These are phyloP conservation scores for Agrochola lychnidis DNA, from an alignment of 2,888 invertebrate species.

Conservation along the genomic window DNA sequence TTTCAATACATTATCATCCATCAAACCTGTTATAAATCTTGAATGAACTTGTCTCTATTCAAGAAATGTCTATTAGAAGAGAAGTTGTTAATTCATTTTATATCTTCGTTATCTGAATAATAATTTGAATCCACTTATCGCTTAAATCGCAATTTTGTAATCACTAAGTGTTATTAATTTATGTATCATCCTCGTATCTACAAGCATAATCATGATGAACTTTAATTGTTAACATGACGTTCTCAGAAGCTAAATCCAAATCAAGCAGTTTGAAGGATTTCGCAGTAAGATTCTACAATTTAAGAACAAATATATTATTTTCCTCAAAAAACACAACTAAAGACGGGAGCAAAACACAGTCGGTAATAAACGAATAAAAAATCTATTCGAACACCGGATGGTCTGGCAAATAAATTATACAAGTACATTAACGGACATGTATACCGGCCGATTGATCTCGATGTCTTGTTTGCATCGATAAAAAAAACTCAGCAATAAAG, in stretches of 20 bases:
- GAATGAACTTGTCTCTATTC: constrained; percentile 17
- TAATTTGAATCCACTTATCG: neutral
- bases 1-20: constrained; percentile 35
- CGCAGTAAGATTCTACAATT: neutral
- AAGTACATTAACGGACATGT: constrained; percentile 64
- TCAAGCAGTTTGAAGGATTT: neutral
- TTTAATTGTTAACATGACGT: too few relatives aligned
- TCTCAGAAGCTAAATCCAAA: neutral
- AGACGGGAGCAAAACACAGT: constrained; percentile 56
- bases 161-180: neutral
- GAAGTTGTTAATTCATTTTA: neutral
- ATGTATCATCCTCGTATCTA: neutral
- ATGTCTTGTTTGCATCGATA: constrained; percentile 58
- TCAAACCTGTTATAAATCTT: constrained; percentile 44
- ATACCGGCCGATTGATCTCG: constrained; percentile 62
- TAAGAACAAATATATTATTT: constrained; percentile 5
- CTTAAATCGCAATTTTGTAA: neutral
- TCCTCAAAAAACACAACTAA: constrained; percentile 23
- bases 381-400: constrained; percentile 66
- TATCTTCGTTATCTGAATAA: neutral
- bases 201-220: neutral
- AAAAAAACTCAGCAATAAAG: constrained; percentile 63
- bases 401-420: constrained; percentile 66
- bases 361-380: constrained; percentile 68
- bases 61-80: constrained; percentile 3